Evolutionary conservation across 1,140 invertebrate genomes (phyloP).

Genomic region (Aphelenchoides besseyi): DNA sequence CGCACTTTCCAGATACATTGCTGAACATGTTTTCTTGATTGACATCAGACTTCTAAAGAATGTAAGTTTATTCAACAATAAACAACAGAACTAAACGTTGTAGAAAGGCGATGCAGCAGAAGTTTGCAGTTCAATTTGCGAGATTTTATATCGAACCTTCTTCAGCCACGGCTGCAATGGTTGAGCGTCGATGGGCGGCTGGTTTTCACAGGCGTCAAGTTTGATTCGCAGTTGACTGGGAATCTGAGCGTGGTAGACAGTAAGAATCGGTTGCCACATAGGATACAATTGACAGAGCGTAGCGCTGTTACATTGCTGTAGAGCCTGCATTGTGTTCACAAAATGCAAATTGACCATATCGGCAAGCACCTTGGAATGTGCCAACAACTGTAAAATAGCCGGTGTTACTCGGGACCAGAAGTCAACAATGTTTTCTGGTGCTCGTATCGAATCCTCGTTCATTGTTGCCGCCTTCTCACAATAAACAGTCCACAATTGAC

Average conservation of each 20-base stretch:
- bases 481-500: constrained; percentile 93
- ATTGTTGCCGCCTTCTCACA: constrained; percentile 78
- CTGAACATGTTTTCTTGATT: too few species aligned
- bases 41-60: too few species aligned
- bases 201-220: constrained; percentile 80
- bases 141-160: constrained; percentile 92
- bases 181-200: constrained; percentile 56
- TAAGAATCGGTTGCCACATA: constrained; percentile 78
- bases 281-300: constrained; percentile 72
- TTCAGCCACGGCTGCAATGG: constrained; percentile 75
- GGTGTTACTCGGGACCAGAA: constrained; percentile 98
- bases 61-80: too few species aligned
- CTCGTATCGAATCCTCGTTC: constrained; percentile 71
- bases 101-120: constrained; percentile 84
- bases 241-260: constrained; percentile 78
- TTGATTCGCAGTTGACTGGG: constrained; percentile 83
- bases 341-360: constrained; percentile 98
- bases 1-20: too few species aligned
- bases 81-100: constrained; percentile 72
- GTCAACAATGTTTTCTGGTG: constrained; percentile 82
- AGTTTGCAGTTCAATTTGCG: constrained; percentile 91
- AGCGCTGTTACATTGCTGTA: constrained; percentile 89
- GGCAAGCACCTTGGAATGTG: constrained; percentile 85
- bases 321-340: constrained; percentile 85
- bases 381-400: constrained; percentile 83